Base-by-base conservation (phyloP, 2,113 vertebrate genomes). In the Promerops cafer region DNA sequence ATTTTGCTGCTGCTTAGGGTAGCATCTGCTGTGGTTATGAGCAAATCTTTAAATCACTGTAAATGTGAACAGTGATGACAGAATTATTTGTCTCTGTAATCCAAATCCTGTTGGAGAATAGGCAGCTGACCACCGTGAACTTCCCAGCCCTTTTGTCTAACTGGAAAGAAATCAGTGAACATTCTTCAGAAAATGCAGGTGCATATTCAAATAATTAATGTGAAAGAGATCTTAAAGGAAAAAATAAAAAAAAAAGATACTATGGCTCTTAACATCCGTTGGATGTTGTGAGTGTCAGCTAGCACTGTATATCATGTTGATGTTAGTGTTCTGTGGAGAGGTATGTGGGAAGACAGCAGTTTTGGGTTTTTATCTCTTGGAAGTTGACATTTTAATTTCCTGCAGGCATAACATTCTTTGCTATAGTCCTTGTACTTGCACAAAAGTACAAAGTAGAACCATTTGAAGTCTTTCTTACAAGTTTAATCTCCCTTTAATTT, bases 1-100 rank as follows among this genome's bases (percentile, higher is more conserved):
- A 91, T 94, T 96, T 95, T 94, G 66, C n/a, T 91, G 37, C 16
- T 88, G 53, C 44, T 88, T 96, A 50, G 69, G 76, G 60, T 75
- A 87, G 35, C 59, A 89, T 87, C 52, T 93, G 44, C 40, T 90
- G n/a, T 83, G 28, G 27, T 89, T 94, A 59, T 49, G 31, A 70
- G 17, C 10, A 89, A 86, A 39, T 24, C 7, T 92, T 91, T 83
- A 90, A 91, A 79, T 77, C 30, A 42, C 21, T 33, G 20, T 39
- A 78, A 66, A 87, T 66, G 24, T 83, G 45, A 96, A 76, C 8
- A 91, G 15, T 57, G 61, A 65, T 31, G 30, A 80, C 40, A 93
- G 91, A 93, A 88, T 63, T 44, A 12, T 76, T 80, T 87, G 16
- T 72, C 8, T 56, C 35, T 63, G 37, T 53, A 86, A 77, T 93